Conservation (phyloP, 2,797 vertebrate species). For the Platalea minor region DNA sequence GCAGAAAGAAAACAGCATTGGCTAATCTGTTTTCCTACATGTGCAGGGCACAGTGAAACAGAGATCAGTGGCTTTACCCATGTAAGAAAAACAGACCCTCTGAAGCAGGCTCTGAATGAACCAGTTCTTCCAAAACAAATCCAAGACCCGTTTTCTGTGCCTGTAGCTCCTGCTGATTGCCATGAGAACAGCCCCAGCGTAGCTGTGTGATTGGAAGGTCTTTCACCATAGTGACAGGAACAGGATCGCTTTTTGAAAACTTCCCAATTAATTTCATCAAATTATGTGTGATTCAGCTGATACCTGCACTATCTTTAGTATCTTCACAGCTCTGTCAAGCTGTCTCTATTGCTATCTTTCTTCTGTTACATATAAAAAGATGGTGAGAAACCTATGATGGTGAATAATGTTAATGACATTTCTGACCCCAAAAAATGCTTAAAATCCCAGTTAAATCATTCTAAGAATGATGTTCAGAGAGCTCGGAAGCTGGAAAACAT, state of each 20-base stretch:
- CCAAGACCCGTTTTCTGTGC: neutral
- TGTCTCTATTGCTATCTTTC: neutral
- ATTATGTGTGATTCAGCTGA: neutral
- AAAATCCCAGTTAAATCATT: neutral
- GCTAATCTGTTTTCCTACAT: neutral
- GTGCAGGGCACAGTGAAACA: neutral
- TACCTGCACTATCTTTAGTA: neutral
- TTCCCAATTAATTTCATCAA: neutral
- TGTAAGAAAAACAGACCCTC: neutral
- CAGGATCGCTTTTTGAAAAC: neutral
- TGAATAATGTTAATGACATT: neutral
- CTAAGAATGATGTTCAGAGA: neutral
- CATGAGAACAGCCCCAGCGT: neutral
- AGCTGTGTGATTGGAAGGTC: neutral
- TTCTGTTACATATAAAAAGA: neutral
- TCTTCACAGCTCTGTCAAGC: neutral
- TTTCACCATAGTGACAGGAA: neutral
- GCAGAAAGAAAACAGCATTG: conserved; percentile 8
- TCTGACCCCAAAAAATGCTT: neutral
- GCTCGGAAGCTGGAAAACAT: neutral
- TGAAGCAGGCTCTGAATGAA: neutral
- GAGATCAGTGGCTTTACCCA: neutral
- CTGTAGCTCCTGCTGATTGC: neutral
- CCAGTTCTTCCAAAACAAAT: neutral
- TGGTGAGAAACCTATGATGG: neutral